These are phyloP conservation scores for Battus philenor DNA, from an alignment of 1,140 invertebrate genomes.

Conservation along the genomic window DNA sequence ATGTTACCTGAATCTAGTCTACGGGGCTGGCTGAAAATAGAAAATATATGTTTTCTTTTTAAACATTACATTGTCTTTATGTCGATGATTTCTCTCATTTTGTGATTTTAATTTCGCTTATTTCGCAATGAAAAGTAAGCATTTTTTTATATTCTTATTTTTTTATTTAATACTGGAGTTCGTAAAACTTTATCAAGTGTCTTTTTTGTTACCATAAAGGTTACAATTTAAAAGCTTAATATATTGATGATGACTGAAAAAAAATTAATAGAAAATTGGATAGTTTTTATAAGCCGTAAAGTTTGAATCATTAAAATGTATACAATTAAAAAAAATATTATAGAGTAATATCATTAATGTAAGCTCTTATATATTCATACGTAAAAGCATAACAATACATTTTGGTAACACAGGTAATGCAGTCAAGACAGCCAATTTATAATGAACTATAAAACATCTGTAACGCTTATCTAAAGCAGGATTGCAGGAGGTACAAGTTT, in stretches of 20 bases:
- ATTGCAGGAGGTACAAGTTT: slow-evolving; percentile 20
- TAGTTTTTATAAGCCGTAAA: no score
- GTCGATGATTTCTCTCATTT: neutral
- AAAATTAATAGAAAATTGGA: neutral
- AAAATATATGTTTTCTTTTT: neutral
- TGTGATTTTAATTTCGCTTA: neutral
- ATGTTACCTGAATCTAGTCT: neutral
- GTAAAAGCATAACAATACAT: neutral
- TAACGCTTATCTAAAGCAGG: slow-evolving; percentile 14
- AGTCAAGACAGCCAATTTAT: slow-evolving; percentile 21
- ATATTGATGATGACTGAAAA: neutral
- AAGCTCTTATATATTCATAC: neutral
- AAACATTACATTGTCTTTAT: slow-evolving; percentile 1
- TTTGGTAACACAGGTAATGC: neutral
- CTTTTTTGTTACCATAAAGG: no score
- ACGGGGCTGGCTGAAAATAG: neutral
- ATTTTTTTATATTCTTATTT: neutral
- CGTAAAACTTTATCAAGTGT: neutral
- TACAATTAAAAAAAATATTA: no score
- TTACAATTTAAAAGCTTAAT: no score
- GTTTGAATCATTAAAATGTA: no score
- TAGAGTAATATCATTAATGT: neutral
- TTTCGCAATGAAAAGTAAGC: neutral
- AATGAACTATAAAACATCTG: slow-evolving; percentile 17
- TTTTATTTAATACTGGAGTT: neutral